A percentile compares a stretch with the other conserved stretches of the same genome.
phyloP scores from a whole-genome alignment of 2,888 invertebrate species.

The Candidula unifasciata region DNA sequence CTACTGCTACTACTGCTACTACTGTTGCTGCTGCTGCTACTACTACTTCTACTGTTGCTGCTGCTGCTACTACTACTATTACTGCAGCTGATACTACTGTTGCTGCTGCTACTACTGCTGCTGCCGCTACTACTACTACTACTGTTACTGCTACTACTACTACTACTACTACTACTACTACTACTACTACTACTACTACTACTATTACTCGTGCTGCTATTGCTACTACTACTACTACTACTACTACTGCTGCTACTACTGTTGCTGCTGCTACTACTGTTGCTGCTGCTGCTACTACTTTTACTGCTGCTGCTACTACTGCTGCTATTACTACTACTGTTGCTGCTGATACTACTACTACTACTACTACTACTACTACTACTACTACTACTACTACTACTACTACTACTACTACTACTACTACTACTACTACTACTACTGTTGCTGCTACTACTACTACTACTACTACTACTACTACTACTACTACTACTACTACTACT shows the following conservation, averaged over 20 bases:
- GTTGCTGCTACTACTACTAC: background rate
- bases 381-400: conserved; percentile 1
- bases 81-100: background rate
- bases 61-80: background rate
- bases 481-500: background rate
- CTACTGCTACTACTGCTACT: no score
- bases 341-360: conserved; percentile 3
- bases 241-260: background rate
- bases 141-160: conserved; percentile 35
- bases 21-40: background rate
- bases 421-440: background rate
- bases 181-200: conserved; percentile 33
- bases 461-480: background rate
- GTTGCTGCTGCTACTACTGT: background rate
- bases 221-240: background rate
- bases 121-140: conserved; percentile 16
- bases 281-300: conserved; percentile 14
- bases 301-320: conserved; percentile 11
- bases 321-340: conserved; percentile 1
- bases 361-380: background rate
- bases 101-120: background rate
- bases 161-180: conserved; percentile 34
- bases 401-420: conserved; percentile 12
- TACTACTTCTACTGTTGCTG: background rate
- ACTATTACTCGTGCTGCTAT: conserved; percentile 13